Conservation (phyloP, 2,888 invertebrate species). For the Lordiphosa andalusiaca region DNA sequence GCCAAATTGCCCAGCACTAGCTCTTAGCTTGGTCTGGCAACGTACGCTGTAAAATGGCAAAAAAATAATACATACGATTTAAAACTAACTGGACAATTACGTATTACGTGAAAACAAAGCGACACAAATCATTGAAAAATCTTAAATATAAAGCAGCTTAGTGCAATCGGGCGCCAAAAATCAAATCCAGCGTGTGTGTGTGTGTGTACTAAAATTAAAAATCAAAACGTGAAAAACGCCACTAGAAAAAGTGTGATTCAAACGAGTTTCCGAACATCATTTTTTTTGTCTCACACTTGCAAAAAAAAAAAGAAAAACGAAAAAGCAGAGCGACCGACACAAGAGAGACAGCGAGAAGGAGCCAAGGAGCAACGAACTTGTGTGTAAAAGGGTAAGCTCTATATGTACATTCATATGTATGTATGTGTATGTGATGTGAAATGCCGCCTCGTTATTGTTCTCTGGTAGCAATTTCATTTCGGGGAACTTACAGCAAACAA, state of each 20-base stretch:
- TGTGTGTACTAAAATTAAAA: slow-evolving; percentile 44
- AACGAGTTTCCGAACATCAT: slow-evolving; percentile 66
- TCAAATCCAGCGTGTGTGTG: slow-evolving; percentile 36
- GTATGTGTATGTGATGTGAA: not conserved
- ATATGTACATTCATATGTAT: slow-evolving; percentile 31
- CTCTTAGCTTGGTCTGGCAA: slow-evolving; percentile 51
- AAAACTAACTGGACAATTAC: slow-evolving; percentile 71
- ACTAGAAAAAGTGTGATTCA: slow-evolving; percentile 44
- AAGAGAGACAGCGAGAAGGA: slow-evolving; percentile 49
- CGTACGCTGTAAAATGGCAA: slow-evolving; percentile 63
- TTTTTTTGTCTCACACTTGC: slow-evolving; percentile 60
- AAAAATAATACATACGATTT: slow-evolving; percentile 67
- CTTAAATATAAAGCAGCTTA: slow-evolving; percentile 28
- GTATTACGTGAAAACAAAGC: slow-evolving; percentile 73
- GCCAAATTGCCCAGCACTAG: not conserved
- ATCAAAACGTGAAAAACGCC: slow-evolving; percentile 21
- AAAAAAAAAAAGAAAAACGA: slow-evolving; percentile 43
- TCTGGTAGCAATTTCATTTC: slow-evolving; percentile 41
- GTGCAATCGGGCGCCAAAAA: slow-evolving; percentile 31
- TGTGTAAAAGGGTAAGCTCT: slow-evolving; percentile 70
- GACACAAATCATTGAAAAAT: slow-evolving; percentile 49
- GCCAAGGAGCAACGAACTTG: slow-evolving; percentile 73
- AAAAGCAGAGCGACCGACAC: slow-evolving; percentile 21
- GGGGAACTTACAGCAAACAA: slow-evolving; percentile 8
- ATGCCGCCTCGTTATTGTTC: slow-evolving; percentile 38